Conservation (phyloP, 2,797 vertebrate genomes). For the Phrynocephalus forsythii region DNA sequence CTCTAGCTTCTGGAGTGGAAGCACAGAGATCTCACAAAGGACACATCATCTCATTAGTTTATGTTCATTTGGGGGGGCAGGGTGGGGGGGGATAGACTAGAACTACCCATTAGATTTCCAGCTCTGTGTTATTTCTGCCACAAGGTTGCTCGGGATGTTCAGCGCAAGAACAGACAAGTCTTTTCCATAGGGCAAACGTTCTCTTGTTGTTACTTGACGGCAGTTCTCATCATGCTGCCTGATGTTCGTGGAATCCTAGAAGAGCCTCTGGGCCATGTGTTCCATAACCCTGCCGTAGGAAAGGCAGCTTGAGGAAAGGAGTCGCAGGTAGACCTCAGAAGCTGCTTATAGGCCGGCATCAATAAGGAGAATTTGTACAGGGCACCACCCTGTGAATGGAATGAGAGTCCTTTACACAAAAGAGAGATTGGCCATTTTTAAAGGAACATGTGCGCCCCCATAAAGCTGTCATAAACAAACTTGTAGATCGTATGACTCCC, state of each 20-base stretch:
- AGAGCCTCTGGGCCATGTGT: not conserved
- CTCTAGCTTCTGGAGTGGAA: slow-evolving; percentile 77
- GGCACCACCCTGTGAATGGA: slow-evolving; percentile 59
- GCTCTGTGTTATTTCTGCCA: slow-evolving; percentile 59
- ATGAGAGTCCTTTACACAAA: slow-evolving; percentile 63
- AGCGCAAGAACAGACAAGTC: slow-evolving; percentile 63
- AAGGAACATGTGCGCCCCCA: slow-evolving; percentile 60
- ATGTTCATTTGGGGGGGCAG: slow-evolving; percentile 67
- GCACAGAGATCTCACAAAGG: slow-evolving; percentile 79
- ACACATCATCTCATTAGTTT: slow-evolving; percentile 81
- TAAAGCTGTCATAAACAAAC: slow-evolving; percentile 55
- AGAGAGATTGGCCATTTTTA: slow-evolving; percentile 58
- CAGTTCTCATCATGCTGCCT: not conserved
- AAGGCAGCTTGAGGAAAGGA: not conserved
- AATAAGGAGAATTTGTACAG: slow-evolving; percentile 40
- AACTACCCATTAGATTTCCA: slow-evolving; percentile 70
- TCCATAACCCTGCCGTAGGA: not conserved
- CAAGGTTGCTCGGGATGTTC: slow-evolving; percentile 59
- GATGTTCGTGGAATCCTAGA: not conserved
- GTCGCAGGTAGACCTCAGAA: not conserved
- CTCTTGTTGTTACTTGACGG: not conserved
- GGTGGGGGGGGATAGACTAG: slow-evolving; percentile 58
- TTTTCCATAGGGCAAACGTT: slow-evolving; percentile 51
- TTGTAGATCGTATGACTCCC: slow-evolving; percentile 33
- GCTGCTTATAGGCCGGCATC: slow-evolving; percentile 36